Base-by-base conservation (phyloP, 2,888 invertebrate species). In the Leptinotarsa juncta region DNA sequence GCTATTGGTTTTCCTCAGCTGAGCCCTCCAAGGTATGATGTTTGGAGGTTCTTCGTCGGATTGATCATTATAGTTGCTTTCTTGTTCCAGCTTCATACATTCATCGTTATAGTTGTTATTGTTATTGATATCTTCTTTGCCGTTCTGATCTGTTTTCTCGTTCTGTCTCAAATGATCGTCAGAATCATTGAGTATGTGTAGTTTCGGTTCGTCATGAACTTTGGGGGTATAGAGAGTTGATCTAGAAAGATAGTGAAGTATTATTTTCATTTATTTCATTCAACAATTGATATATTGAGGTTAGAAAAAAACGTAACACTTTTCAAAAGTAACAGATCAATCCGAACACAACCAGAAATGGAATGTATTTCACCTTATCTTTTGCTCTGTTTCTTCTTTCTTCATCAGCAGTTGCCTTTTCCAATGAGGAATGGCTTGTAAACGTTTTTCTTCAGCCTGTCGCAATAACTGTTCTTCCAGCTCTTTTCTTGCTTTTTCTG, bases 361-460 rank as follows among this genome's bases (percentile, higher is more conserved):
- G 2, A 32, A 32, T 32, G 1, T 32, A 32, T 10, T 42, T 88
- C 85, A 95, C 95, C 94, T 95, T 83, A 93, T 90, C 89, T 93
- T 93, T 83, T 90, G 91, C 84, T 95, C 95, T 20, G 93, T 91
- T 85, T 93, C 94, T 84, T 95, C 95, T 82, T 95, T 93, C 80
- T 95, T 92, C 73, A 94, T 94, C 80, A 97, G 88, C 74, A 98
- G 89, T 85, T 97, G 97, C 72, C 97, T 90, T 88, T 98, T 97
- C 98, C 98, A 98, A 68, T 95, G 95, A 0, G 98, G 98, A 83
- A 98, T 95, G 16, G 96, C 92, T 26, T 95, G 94, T 65, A 96
- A 91, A 79, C 96, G 89, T 82, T 95, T 92, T 82, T 94, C 93
- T 88, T 96, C 96, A 0, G 96, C 95, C 85, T 96, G 96, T 76